Base-by-base conservation (phyloP, 2,113 vertebrate species). In the Pseudorasbora parva region DNA sequence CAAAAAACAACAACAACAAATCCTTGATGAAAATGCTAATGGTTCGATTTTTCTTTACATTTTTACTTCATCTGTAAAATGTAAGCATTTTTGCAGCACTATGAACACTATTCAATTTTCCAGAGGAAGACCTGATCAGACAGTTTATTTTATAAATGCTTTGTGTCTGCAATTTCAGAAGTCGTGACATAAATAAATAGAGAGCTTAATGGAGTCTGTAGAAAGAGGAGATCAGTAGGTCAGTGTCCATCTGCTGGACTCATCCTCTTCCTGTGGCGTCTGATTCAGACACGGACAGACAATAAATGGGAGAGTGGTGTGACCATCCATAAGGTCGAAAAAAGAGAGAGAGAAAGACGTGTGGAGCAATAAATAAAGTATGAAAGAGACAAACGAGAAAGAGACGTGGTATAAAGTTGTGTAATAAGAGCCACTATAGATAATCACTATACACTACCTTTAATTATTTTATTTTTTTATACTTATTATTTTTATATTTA, bases 251-350 rank as follows among this genome's bases (percentile, higher is more conserved):
- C 74, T 85, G 79, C 73, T 23, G n/a, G 77, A 43, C 47, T 56
- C 25, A 73, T 85, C 80, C 80, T 82, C 43, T 82, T 86, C 43
- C 73, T 77, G 60, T 85, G 54, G 33, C 51, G 30, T 59, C 51
- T 45, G 27, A 51, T 19, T 59, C 14, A 69, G 30, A 73, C 76
- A 60, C 33, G 25, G 62, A 69, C 41, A 74, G 33, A 57, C 49
- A 41, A 2, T 47, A 62, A 37, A 66, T 37, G 30, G 62, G 15
- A 84, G 69, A 71, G 2, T 1, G 7, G n/a, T 5, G 15, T 59
- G 19, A 41, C 51, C 57, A 54, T 8, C 5, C 4, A 6, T 23
- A 8, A 59, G 30, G 59, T 57, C 14, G 64, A 62, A 19, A 69
- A n/a, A n/a, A 62, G 21, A 33, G 37, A 17, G 2, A 1, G 8